Conservation (phyloP, 2,888 invertebrate genomes). For the Athrips mouffetella region DNA sequence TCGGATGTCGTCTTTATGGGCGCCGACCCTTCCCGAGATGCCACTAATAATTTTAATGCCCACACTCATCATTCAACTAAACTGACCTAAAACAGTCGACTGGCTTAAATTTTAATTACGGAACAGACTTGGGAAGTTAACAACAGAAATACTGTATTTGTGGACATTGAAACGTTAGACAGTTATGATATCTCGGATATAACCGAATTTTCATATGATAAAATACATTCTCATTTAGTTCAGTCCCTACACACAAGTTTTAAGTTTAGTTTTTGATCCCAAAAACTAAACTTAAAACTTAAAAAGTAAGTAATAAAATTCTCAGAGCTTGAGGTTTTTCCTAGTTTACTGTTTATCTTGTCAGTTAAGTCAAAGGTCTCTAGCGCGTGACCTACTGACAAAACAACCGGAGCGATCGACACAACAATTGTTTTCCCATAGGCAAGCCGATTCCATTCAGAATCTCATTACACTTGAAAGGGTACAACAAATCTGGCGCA, state of each 20-base stretch:
- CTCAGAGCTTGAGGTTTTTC: too few relatives aligned
- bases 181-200: too few relatives aligned
- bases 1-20: slow-evolving; percentile 34
- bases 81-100: slow-evolving; percentile 15
- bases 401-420: slow-evolving; percentile 49
- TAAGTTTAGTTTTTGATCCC: too few relatives aligned
- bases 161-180: too few relatives aligned
- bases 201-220: too few relatives aligned
- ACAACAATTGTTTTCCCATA: slow-evolving; percentile 72
- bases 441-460: slow-evolving; percentile 66
- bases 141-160: too few relatives aligned
- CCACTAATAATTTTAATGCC: slow-evolving; percentile 39
- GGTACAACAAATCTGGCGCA: slow-evolving; percentile 73
- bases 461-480: slow-evolving; percentile 76
- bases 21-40: slow-evolving; percentile 24
- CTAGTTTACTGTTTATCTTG: too few relatives aligned
- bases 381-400: slow-evolving; percentile 64
- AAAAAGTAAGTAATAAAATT: too few relatives aligned
- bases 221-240: too few relatives aligned
- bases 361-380: slow-evolving; percentile 6
- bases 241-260: too few relatives aligned
- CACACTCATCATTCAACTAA: slow-evolving; percentile 31
- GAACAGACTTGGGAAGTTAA: not conserved
- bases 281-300: too few relatives aligned
- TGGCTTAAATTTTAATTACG: not conserved